A percentile compares a stretch with the other conserved stretches of the same genome.
phyloP scores from a whole-genome alignment of 2,113 vertebrate species.

The Psittacula cyanocephala region DNA sequence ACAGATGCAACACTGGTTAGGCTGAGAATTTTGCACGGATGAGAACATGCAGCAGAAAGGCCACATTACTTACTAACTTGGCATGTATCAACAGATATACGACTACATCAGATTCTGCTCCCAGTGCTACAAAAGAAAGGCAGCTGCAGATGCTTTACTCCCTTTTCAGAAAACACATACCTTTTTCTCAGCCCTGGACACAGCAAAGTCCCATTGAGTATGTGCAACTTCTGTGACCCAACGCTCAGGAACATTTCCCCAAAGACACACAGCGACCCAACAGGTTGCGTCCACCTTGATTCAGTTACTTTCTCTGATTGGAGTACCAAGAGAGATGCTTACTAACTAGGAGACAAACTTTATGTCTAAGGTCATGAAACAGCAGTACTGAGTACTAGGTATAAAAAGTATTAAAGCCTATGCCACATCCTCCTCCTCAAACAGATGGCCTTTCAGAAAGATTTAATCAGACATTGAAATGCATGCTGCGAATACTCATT shows the following conservation, averaged over 20 bases:
- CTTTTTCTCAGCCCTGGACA: background rate
- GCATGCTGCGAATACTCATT: conserved; percentile 70
- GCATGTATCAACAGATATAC: background rate
- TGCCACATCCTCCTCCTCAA: conserved; percentile 53
- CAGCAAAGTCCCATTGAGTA: background rate
- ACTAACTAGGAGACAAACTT: conserved; percentile 36
- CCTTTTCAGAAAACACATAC: background rate
- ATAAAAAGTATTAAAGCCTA: conserved; percentile 51
- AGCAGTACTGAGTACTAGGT: conserved; percentile 1
- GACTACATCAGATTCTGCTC: background rate
- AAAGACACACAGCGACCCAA: background rate
- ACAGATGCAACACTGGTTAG: background rate
- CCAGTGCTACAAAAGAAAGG: background rate
- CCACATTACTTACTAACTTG: background rate
- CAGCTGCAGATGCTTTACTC: background rate
- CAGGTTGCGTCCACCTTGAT: background rate
- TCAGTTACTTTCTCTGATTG: background rate
- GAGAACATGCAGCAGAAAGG: background rate
- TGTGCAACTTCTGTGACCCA: background rate
- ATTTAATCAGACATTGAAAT: conserved; percentile 70
- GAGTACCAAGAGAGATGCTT: background rate
- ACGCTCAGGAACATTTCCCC: background rate
- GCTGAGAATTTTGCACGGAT: background rate
- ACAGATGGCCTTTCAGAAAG: conserved; percentile 70
- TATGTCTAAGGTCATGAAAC: conserved; percentile 54